Evolutionary conservation across 2,113 vertebrate species (phyloP), one percentile per base, ranked within the genome.

Genomic region (Poecile atricapillus): DNA sequence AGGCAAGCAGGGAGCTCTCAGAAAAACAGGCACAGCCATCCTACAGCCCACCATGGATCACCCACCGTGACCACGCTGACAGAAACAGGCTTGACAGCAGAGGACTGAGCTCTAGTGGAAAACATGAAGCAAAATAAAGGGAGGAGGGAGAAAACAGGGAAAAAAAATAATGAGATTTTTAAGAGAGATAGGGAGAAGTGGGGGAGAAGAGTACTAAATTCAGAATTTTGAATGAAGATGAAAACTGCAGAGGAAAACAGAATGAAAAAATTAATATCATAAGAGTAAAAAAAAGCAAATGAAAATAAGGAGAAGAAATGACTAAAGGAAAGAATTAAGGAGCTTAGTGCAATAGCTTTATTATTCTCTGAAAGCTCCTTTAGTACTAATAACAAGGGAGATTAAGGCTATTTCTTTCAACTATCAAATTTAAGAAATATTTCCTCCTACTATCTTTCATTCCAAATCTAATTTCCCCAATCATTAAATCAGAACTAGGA

Each of bases 401-500:
- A 95, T 91, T 91, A 93, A 93, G 89, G 46, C 24, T 68, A 58
- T 73, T 93, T 79, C 70, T 85, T 93, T 73, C 78, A 73, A 53
- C 65, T 58, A 79, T 25, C 4, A 2, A 79, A 87, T 85, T 89
- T 69, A 62, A 82, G 65, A 85, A 78, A 56, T 69, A 87, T 77
- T 90, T 95, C 83, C 30, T 92, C 58, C 55, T 83, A 76, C 21
- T 65, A 11, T 68, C 67, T 68, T 73, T 91, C 65, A 87, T 75
- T 89, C 31, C 63, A 79, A 94, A 87, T 76, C 53, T 62, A 79
- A 96, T 94, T 95, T 91, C 70, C 70, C 69, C 81, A 87, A 94
- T 89, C 23, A 44, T 53, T 92, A 80, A 89, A 93, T 79, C 77
- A 93, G 75, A 93, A 80, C 49, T 30, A 59, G 53, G 46, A 35